Evolutionary conservation across 2,888 invertebrate genomes (phyloP).

Genomic region (Brachylomia viminalis): DNA sequence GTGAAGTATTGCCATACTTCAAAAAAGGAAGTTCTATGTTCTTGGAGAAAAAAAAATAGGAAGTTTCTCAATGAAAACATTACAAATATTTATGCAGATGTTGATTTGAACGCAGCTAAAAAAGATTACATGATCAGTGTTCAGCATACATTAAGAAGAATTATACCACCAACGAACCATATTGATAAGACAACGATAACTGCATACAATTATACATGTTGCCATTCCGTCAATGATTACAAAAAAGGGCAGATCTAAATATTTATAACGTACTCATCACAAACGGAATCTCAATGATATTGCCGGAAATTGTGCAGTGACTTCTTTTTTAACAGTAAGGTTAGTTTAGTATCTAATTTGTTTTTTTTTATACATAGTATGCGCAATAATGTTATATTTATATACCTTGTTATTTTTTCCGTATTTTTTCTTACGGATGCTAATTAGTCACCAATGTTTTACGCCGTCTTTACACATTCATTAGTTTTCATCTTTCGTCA

Average conservation of each 20-base stretch:
- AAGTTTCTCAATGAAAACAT: background rate
- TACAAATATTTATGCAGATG: too few relatives aligned
- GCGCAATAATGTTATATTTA: background rate
- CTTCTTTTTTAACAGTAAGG: background rate
- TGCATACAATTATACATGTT: background rate
- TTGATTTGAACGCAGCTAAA: background rate
- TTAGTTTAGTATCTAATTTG: background rate
- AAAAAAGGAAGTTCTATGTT: background rate
- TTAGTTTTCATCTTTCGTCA: background rate
- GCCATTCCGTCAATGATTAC: background rate
- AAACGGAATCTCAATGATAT: slow-evolving; percentile 8
- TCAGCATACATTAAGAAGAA: slow-evolving; percentile 3
- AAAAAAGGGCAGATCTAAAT: slow-evolving; percentile 18
- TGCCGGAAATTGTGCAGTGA: slow-evolving; percentile 9
- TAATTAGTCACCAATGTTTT: background rate
- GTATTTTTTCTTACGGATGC: background rate
- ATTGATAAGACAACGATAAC: slow-evolving; percentile 2
- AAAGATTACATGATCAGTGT: too few relatives aligned
- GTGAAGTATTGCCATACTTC: background rate
- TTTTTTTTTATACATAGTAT: background rate
- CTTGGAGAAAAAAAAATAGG: background rate
- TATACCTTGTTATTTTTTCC: background rate
- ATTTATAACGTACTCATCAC: background rate
- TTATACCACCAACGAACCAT: background rate
- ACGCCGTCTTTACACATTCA: background rate